Base-by-base conservation (phyloP, 1,140 invertebrate genomes). In the Micrasema longulum region DNA sequence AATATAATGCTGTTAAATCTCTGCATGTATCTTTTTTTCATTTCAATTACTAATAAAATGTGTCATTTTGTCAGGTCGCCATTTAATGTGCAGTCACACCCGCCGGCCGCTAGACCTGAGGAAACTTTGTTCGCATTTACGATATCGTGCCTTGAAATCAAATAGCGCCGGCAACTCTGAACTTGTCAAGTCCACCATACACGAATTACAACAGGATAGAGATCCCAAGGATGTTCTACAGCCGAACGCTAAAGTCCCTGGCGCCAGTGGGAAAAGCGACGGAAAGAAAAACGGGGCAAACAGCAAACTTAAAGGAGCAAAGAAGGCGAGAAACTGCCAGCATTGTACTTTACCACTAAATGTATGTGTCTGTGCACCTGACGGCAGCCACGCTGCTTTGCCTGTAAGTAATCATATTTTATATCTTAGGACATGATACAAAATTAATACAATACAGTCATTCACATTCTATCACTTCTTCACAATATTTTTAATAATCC, bases 51-150 rank as follows among this genome's bases (percentile, higher is more conserved):
- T n/a, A n/a, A n/a, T n/a, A n/a, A n/a, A n/a, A n/a, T n/a, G n/a
- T n/a, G n/a, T n/a, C n/a, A 14, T 38, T 31, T 68, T 68, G 1
- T 70, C 43, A 75, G 83, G 84, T 26, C 88, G 89, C 72, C 79
- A 86, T 77, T 76, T 91, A 10, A 84, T 86, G 2, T 86, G 88
- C 36, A 88, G 83, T 76, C 85, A 88, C 67, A 78, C 81, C 0
- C 83, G 81, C 4, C 79, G 81, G 63, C 80, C 87, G 2, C 50
- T 90, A 1, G 84, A 90, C 76, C 70, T 91, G 14, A 79, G 82
- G 38, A 84, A 85, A 77, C 69, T 88, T 14, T 87, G 86, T 79
- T 77, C 85, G 60, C 80, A 81, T 14, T 78, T 87, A 14, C 80
- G 83, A 43, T 62, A 53, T 38, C 72, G 72, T 65, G 60, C 64